phyloP scores from a whole-genome alignment of 1,140 invertebrate species.

The Rhopalosiphum maidis region DNA sequence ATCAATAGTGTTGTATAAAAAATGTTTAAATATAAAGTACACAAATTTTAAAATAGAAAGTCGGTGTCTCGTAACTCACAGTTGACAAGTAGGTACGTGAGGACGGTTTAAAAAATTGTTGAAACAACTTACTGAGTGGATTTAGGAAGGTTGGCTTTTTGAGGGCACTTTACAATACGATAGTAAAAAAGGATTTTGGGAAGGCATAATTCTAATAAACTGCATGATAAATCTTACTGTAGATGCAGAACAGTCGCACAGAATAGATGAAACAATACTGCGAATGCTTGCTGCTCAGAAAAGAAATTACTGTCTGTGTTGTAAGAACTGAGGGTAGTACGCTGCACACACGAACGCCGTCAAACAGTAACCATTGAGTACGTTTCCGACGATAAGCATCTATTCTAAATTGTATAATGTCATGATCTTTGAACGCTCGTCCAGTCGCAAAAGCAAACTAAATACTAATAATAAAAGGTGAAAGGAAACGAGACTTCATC shows the following conservation, averaged over 20 bases:
- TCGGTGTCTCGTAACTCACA: neutral
- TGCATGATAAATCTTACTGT: neutral
- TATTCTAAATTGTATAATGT: neutral
- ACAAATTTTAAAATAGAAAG: neutral
- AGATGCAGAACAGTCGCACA: neutral
- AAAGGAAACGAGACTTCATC: neutral
- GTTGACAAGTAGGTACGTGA: neutral
- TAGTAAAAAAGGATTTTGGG: neutral
- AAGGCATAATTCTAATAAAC: neutral
- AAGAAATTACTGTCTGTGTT: neutral
- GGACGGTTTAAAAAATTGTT: neutral
- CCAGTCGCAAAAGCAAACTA: neutral
- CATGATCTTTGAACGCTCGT: neutral
- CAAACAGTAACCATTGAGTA: too few relatives aligned
- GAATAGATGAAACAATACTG: neutral
- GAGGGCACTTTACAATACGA: neutral
- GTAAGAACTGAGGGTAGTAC: neutral
- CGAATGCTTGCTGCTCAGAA: neutral
- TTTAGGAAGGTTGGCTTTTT: neutral
- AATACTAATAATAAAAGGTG: neutral
- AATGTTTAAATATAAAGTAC: neutral
- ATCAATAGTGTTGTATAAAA: neutral
- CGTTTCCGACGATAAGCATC: neutral
- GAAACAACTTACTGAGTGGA: neutral
- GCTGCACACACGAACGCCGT: neutral